Conservation (phyloP, 2,797 vertebrate species). For the Peromyscus eremicus region DNA sequence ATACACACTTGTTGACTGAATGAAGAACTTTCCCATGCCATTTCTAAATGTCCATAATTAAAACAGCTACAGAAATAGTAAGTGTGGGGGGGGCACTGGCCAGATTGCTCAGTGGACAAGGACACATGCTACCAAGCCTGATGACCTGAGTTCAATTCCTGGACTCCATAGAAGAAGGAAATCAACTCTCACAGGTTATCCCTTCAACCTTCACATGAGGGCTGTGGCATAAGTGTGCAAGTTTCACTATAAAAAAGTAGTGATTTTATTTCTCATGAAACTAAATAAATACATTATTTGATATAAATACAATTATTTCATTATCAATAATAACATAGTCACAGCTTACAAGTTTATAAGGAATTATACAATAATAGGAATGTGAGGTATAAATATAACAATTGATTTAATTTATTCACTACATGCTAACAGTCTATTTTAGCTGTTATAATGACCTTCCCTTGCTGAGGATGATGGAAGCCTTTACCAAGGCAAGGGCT, state of each 20-base stretch:
- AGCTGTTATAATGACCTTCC: neutral
- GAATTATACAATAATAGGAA: neutral
- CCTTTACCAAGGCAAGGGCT: neutral
- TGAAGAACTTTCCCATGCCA: constrained; percentile 12
- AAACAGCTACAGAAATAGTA: constrained; percentile 1
- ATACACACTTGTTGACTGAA: neutral
- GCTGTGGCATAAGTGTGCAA: no score
- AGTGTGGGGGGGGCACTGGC: neutral
- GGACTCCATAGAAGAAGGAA: neutral
- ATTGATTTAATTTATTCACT: neutral
- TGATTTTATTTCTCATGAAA: constrained; percentile 49
- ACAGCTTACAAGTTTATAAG: constrained; percentile 4
- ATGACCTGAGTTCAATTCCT: neutral
- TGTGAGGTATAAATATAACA: neutral
- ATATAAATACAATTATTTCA: constrained; percentile 32
- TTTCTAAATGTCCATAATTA: constrained; percentile 26
- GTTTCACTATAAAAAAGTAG: neutral
- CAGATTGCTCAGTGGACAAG: neutral
- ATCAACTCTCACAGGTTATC: no score
- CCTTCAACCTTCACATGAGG: neutral
- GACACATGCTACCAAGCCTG: neutral
- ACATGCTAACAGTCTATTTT: neutral
- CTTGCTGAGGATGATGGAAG: neutral
- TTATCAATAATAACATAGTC: neutral
- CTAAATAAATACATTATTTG: constrained; percentile 34